A percentile compares a stretch with the other conserved stretches of the same genome.
These are phyloP conservation scores for Sinotaia quadrata DNA, from an alignment of 2,888 invertebrate genomes.

Conservation along the genomic window DNA sequence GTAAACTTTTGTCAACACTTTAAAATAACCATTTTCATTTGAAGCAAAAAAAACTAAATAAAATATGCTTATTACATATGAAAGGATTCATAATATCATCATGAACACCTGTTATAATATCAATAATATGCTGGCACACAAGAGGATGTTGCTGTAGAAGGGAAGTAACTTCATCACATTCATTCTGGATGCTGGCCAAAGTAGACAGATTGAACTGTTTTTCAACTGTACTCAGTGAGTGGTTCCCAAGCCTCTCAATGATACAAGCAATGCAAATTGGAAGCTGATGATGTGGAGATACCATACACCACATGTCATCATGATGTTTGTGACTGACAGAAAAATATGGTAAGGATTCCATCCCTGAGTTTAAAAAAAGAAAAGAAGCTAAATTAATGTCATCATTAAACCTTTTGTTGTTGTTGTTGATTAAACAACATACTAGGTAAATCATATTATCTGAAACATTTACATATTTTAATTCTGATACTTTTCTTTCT, in stretches of 20 bases:
- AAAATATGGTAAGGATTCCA: not conserved
- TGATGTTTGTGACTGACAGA: conserved; percentile 2
- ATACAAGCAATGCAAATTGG: conserved; percentile 22
- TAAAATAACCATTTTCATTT: too few relatives aligned
- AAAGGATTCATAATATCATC: too few relatives aligned
- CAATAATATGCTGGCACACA: conserved; percentile 20
- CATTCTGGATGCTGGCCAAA: not conserved
- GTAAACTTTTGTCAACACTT: too few relatives aligned
- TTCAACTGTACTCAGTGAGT: conserved; percentile 11
- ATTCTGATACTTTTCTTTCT: too few relatives aligned
- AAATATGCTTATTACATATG: not conserved
- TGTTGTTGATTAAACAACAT: too few relatives aligned
- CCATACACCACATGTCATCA: conserved; percentile 17
- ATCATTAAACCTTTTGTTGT: too few relatives aligned
- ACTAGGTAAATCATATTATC: too few relatives aligned
- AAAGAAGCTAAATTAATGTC: too few relatives aligned
- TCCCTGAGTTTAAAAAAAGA: too few relatives aligned
- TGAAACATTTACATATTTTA: too few relatives aligned
- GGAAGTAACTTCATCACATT: not conserved
- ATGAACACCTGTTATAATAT: conserved; percentile 24
- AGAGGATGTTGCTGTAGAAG: conserved; percentile 16
- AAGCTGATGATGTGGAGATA: not conserved
- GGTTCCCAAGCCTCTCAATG: conserved; percentile 8
- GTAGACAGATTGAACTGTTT: conserved; percentile 16
- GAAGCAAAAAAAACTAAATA: not conserved